phyloP scores from a whole-genome alignment of 2,888 invertebrate genomes.

The Philhelius pedissequus region DNA sequence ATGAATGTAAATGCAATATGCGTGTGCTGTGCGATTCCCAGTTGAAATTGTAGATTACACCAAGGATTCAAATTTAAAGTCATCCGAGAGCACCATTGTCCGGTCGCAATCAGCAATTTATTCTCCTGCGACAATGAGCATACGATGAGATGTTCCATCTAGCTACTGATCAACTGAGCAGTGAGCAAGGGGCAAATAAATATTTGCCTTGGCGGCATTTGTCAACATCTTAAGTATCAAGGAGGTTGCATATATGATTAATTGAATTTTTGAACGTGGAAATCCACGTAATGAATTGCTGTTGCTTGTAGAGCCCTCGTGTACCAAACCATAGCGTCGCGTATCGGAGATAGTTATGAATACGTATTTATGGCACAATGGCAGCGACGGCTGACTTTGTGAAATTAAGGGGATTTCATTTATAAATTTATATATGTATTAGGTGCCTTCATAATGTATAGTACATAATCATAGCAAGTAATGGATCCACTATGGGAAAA shows the following conservation, averaged over 20 bases:
- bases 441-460: too few relatives aligned
- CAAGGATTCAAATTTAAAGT: slow-evolving; percentile 61
- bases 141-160: slow-evolving; percentile 39
- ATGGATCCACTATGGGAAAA: slow-evolving; percentile 19
- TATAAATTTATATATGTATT: not conserved
- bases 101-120: slow-evolving; percentile 65
- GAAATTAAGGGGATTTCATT: not conserved
- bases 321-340: slow-evolving; percentile 6
- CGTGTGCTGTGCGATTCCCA: not conserved
- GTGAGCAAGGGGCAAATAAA: slow-evolving; percentile 40
- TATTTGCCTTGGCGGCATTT: slow-evolving; percentile 59
- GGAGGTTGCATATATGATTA: slow-evolving; percentile 53
- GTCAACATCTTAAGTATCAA: slow-evolving; percentile 62
- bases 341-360: slow-evolving; percentile 58
- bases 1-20: not conserved
- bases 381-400: slow-evolving; percentile 25
- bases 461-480: not conserved
- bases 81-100: slow-evolving; percentile 49
- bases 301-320: slow-evolving; percentile 18
- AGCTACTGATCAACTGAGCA: too few relatives aligned
- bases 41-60: slow-evolving; percentile 48
- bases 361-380: slow-evolving; percentile 54
- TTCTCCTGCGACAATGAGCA: slow-evolving; percentile 57
- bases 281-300: slow-evolving; percentile 65
- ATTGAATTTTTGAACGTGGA: slow-evolving; percentile 56